These are phyloP conservation scores for Squalus acanthias DNA, from an alignment of 2,797 vertebrate genomes.

Conservation along the genomic window DNA sequence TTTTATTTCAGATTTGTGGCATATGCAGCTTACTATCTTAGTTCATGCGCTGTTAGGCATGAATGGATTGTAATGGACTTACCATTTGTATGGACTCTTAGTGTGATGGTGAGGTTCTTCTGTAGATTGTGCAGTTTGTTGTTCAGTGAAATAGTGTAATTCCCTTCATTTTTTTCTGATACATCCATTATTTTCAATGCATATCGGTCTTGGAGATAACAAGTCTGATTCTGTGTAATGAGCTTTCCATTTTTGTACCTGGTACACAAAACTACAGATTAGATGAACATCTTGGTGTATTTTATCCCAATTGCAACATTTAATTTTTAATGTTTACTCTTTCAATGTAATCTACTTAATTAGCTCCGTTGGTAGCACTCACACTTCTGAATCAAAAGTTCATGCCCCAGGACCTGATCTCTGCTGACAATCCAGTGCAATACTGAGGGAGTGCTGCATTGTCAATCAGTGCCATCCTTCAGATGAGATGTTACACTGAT, in stretches of 20 bases:
- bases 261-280: conserved; percentile 21
- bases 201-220: conserved; percentile 58
- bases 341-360: not conserved
- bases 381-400: not conserved
- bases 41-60: conserved; percentile 41
- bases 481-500: not conserved
- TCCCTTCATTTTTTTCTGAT: conserved; percentile 65
- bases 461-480: not conserved
- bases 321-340: not conserved
- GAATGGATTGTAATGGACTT: conserved; percentile 43
- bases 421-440: not conserved
- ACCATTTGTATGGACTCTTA: conserved; percentile 56
- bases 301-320: not conserved
- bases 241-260: conserved; percentile 78
- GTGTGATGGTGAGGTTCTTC: conserved; percentile 70
- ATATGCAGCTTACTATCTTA: conserved; percentile 29
- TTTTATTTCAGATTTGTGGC: conserved; percentile 34
- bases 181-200: conserved; percentile 65
- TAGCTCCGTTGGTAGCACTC: not conserved
- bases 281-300: not conserved
- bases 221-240: conserved; percentile 65
- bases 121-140: conserved; percentile 57
- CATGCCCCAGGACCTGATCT: not conserved
- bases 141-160: conserved; percentile 70
- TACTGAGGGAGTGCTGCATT: not conserved